Conservation (phyloP, 2,797 vertebrate species). For the Hippopotamyrus pictus region DNA sequence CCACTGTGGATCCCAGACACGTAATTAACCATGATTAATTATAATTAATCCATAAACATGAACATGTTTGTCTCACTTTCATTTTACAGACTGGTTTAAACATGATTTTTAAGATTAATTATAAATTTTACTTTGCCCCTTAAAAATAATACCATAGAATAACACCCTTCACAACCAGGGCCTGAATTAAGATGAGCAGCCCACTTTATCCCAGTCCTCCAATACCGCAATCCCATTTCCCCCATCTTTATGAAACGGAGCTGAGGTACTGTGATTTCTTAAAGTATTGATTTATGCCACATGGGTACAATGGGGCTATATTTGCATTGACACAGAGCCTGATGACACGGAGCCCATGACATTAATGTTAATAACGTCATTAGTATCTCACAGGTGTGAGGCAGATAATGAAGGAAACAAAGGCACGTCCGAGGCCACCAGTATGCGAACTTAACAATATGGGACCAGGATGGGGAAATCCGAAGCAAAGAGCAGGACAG, state of each 20-base stretch:
- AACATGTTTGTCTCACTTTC: neutral
- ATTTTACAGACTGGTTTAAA: neutral
- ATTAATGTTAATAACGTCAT: neutral
- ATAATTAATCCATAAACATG: neutral
- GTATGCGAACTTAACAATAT: neutral
- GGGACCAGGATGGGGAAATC: neutral
- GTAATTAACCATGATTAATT: neutral
- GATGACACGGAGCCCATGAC: neutral
- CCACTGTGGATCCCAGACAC: neutral
- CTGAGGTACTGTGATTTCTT: neutral
- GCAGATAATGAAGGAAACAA: neutral
- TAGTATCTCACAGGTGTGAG: neutral
- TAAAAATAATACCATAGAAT: neutral
- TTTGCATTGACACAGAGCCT: neutral
- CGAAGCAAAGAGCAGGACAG: neutral
- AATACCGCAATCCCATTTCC: neutral
- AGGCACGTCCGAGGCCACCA: neutral
- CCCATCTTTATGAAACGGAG: neutral
- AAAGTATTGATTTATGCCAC: conserved; percentile 2
- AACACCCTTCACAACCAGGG: neutral
- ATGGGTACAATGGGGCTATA: neutral
- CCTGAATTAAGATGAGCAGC: neutral
- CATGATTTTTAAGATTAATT: conserved; percentile 1
- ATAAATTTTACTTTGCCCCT: neutral
- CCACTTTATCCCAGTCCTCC: neutral